These are phyloP conservation scores for Cremastinae sp. DNA, from an alignment of 2,888 invertebrate species.

Conservation along the genomic window DNA sequence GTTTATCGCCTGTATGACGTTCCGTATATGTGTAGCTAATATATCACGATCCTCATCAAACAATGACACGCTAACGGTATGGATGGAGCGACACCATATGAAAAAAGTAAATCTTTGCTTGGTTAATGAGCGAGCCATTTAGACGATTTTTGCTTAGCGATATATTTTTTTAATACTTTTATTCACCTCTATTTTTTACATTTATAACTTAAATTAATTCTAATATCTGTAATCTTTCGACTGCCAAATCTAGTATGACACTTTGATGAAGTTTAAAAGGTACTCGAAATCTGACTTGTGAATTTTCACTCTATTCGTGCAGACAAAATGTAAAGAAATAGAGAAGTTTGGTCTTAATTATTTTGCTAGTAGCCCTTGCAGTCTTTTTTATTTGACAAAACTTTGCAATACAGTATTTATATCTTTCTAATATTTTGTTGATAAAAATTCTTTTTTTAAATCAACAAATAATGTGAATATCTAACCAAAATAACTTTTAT, in stretches of 20 bases:
- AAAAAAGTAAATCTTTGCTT: conserved; percentile 23
- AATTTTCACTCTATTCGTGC: too few relatives aligned
- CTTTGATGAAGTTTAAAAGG: too few relatives aligned
- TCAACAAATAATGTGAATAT: too few relatives aligned
- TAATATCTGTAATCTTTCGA: conserved; percentile 37
- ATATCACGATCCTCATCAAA: conserved; percentile 38
- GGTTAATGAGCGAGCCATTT: conserved; percentile 48
- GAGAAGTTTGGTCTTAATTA: too few relatives aligned
- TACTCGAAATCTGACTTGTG: too few relatives aligned
- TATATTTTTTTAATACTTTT: conserved; percentile 27
- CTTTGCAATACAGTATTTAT: too few relatives aligned
- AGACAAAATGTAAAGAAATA: too few relatives aligned
- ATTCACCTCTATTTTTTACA: conserved; percentile 19
- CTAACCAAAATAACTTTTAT: conserved; percentile 3
- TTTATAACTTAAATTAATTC: conserved; percentile 4
- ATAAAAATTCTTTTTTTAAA: background rate
- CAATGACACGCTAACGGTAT: conserved; percentile 39
- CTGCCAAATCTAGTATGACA: conserved; percentile 34
- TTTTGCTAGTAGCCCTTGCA: too few relatives aligned
- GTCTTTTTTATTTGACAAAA: too few relatives aligned
- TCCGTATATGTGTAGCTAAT: conserved; percentile 25
- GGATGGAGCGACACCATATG: background rate
- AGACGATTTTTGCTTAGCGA: conserved; percentile 3
- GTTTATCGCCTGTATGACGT: conserved; percentile 39
- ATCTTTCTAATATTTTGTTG: background rate